phyloP scores from a whole-genome alignment of 1,140 invertebrate species.

The Hycleus phaleratus region DNA sequence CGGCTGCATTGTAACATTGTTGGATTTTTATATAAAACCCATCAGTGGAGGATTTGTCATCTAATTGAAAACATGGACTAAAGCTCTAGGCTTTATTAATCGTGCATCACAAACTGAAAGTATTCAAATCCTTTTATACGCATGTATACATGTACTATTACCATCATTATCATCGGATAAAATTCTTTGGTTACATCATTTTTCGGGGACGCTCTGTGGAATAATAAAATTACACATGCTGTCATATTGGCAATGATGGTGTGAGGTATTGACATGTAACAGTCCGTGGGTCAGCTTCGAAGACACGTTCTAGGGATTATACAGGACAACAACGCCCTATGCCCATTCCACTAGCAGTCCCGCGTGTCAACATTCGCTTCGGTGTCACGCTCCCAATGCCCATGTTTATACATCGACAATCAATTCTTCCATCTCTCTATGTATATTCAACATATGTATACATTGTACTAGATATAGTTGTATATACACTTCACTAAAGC shows the following conservation, averaged over 20 bases:
- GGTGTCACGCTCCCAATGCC: conserved; percentile 17
- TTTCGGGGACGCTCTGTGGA: no score
- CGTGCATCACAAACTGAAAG: conserved; percentile 7
- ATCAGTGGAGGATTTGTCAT: conserved; percentile 12
- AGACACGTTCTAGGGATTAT: conserved; percentile 29
- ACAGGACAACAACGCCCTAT: conserved; percentile 16
- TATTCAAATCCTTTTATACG: conserved; percentile 4
- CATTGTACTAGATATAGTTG: no score
- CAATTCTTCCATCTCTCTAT: conserved; percentile 12
- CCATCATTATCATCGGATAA: no score
- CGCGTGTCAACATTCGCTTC: conserved; percentile 21
- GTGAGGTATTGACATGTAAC: conserved; percentile 26
- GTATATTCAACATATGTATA: no score
- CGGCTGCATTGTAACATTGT: conserved; percentile 5
- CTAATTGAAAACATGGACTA: conserved; percentile 14
- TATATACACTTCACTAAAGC: no score
- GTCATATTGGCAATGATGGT: conserved; percentile 20
- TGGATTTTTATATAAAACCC: conserved; percentile 13
- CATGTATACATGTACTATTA: no score
- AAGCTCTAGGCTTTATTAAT: conserved; percentile 10
- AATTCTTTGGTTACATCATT: no score
- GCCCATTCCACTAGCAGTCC: conserved; percentile 6
- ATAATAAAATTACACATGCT: no score
- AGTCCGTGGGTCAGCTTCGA: conserved; percentile 26
- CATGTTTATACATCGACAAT: conserved; percentile 19